These are phyloP conservation scores for Phycodurus eques DNA, from an alignment of 2,113 vertebrate species.

Conservation along the genomic window DNA sequence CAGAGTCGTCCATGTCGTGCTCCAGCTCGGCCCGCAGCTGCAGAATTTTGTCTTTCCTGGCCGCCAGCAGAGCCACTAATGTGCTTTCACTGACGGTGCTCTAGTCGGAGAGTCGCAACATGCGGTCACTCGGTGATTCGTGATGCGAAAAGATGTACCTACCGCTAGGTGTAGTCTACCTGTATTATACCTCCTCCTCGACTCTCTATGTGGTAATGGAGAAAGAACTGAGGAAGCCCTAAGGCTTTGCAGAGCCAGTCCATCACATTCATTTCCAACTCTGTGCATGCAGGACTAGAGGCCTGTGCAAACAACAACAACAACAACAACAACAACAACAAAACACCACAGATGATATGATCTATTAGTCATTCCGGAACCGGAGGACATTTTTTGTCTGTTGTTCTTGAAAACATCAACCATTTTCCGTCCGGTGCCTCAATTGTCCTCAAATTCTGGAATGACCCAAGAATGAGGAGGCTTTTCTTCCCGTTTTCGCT, in stretches of 20 bases:
- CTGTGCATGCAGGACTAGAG: slow-evolving; percentile 92
- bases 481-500: background rate
- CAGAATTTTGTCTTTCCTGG: slow-evolving; percentile 87
- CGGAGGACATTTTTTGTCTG: background rate
- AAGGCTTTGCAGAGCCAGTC: slow-evolving; percentile 96
- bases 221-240: slow-evolving; percentile 86
- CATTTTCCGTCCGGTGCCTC: background rate
- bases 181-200: slow-evolving; percentile 90
- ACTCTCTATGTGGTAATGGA: slow-evolving; percentile 85
- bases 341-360: background rate
- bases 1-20: slow-evolving; percentile 77
- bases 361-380: background rate
- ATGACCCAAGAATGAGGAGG: background rate
- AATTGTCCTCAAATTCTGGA: background rate
- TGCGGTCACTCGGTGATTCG: background rate
- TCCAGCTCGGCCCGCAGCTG: slow-evolving; percentile 80
- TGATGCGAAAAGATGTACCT: background rate
- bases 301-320: slow-evolving; percentile 70
- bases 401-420: background rate
- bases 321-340: slow-evolving; percentile 12
- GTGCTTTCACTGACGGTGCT: slow-evolving; percentile 94
- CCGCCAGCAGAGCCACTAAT: slow-evolving; percentile 85
- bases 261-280: slow-evolving; percentile 94
- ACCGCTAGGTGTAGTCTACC: slow-evolving; percentile 59
- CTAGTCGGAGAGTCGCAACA: slow-evolving; percentile 58